Conservation (phyloP, 2,113 vertebrate species). For the Arizona elegans region DNA sequence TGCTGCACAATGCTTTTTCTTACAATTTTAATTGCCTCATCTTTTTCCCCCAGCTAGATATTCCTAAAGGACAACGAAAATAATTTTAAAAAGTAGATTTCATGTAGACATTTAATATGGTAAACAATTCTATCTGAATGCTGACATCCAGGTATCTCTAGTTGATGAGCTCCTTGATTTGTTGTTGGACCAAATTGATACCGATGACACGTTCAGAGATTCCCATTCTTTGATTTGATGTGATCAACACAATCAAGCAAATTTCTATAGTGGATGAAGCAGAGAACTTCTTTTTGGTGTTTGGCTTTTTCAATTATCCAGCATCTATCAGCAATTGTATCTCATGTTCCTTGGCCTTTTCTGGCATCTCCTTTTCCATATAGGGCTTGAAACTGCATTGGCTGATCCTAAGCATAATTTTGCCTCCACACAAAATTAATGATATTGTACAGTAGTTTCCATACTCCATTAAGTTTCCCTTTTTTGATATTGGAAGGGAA, state of each 20-base stretch:
- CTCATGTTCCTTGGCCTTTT: neutral
- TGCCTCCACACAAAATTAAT: neutral
- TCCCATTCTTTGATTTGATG: neutral
- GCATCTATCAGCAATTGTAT: neutral
- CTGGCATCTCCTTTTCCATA: neutral
- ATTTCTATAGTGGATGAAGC: neutral
- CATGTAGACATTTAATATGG: neutral
- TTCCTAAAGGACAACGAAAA: neutral
- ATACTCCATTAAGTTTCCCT: neutral
- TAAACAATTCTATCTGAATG: neutral
- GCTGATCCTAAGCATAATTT: neutral
- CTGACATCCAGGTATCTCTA: neutral
- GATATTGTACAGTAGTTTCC: neutral
- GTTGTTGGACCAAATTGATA: neutral
- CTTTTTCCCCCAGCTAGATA: rapidly evolving
- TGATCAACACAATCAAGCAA: neutral
- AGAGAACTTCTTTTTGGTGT: neutral
- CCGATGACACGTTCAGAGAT: neutral
- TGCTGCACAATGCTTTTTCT: neutral
- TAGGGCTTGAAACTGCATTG: neutral
- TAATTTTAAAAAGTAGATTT: neutral
- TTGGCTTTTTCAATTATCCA: neutral
- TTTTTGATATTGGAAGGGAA: neutral
- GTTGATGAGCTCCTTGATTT: neutral
- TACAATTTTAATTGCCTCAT: neutral